These are phyloP conservation scores for Struthidea cinerea DNA, from an alignment of 2,113 vertebrate species.

Conservation along the genomic window DNA sequence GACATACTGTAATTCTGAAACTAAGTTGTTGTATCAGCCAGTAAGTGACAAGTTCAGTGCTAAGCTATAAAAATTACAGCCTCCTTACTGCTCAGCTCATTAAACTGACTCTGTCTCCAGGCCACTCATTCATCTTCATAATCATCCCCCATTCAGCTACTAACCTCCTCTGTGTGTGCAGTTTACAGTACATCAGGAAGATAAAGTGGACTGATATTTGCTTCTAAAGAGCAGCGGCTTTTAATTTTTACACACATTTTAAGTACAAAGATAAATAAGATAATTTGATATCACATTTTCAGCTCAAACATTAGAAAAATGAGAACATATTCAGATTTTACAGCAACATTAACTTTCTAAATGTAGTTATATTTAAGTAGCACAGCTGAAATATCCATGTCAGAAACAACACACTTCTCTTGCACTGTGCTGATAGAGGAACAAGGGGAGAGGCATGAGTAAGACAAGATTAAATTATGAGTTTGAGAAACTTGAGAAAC, in stretches of 20 bases:
- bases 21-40: constrained; percentile 66
- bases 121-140: constrained; percentile 67
- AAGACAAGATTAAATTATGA: neutral
- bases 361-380: neutral
- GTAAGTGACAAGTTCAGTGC: constrained; percentile 69
- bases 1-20: constrained; percentile 67
- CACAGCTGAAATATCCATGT: neutral
- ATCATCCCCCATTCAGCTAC: constrained; percentile 59
- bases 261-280: constrained; percentile 68
- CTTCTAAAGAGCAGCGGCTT: constrained; percentile 62
- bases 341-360: neutral
- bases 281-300: constrained; percentile 41
- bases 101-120: constrained; percentile 66
- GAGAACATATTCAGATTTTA: neutral
- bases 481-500: neutral
- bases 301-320: neutral
- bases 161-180: constrained; percentile 53
- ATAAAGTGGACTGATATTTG: constrained; percentile 66
- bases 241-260: constrained; percentile 55
- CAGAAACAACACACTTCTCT: neutral
- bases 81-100: constrained; percentile 58
- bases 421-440: neutral
- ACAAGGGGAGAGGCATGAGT: rapidly evolving
- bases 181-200: constrained; percentile 61
- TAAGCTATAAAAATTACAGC: constrained; percentile 73